Evolutionary conservation across 2,888 invertebrate genomes (phyloP).

Genomic region (Habrosyne pyritoides): DNA sequence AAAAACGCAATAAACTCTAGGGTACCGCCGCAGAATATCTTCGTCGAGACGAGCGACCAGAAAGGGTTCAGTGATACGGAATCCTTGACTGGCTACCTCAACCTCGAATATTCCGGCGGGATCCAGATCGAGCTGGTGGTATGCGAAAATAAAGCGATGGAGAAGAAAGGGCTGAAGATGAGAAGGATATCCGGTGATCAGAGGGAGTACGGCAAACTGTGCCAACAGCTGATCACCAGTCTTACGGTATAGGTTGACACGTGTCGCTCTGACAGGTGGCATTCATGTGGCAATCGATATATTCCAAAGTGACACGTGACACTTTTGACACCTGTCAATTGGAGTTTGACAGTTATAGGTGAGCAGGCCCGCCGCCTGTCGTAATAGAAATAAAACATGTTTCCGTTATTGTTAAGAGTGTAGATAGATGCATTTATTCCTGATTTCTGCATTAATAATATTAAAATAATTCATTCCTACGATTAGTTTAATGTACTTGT

Average conservation of each 20-base stretch:
- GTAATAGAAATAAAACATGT: background rate
- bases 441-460: background rate
- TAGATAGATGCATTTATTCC: slow-evolving; percentile 4
- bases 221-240: slow-evolving; percentile 93
- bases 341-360: background rate
- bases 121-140: slow-evolving; percentile 93
- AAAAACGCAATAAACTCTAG: slow-evolving; percentile 91
- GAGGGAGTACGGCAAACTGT: slow-evolving; percentile 93
- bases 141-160: slow-evolving; percentile 87
- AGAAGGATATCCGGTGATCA: slow-evolving; percentile 94
- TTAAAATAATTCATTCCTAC: background rate
- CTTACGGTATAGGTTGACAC: slow-evolving; percentile 85
- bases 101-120: slow-evolving; percentile 91
- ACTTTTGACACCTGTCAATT: background rate
- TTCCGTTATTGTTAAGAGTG: background rate
- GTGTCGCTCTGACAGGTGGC: slow-evolving; percentile 17
- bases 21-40: slow-evolving; percentile 86
- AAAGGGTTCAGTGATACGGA: slow-evolving; percentile 52
- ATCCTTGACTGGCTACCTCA: slow-evolving; percentile 81
- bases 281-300: too few relatives aligned
- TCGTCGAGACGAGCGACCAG: slow-evolving; percentile 73
- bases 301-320: background rate
- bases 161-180: slow-evolving; percentile 92
- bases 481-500: background rate
- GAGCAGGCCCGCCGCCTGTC: background rate